Evolutionary conservation across 2,888 invertebrate species (phyloP).

Genomic region (Dasypogon diadema): DNA sequence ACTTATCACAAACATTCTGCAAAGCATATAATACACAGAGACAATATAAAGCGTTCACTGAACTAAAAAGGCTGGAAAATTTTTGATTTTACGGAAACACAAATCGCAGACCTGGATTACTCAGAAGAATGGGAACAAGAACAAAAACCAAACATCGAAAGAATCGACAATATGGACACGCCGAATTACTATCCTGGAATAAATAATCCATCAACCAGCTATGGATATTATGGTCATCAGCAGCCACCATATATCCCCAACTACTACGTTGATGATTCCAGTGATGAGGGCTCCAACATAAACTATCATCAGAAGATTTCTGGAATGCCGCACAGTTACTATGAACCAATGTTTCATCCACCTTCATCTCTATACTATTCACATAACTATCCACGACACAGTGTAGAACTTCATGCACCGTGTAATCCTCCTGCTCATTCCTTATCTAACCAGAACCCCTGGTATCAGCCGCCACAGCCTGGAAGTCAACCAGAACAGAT

Average conservation of each 20-base stretch:
- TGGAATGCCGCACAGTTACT: conserved; percentile 16
- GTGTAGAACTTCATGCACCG: conserved; percentile 25
- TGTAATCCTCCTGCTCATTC: conserved; percentile 7
- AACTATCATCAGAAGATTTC: conserved; percentile 22
- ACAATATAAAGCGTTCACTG: neutral
- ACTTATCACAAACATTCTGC: conserved; percentile 19
- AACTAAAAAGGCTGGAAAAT: conserved; percentile 5
- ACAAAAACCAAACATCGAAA: conserved; percentile 48
- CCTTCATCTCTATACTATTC: conserved; percentile 62
- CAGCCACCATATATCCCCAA: conserved; percentile 11
- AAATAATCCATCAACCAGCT: conserved; percentile 42
- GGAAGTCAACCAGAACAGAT: conserved; percentile 62
- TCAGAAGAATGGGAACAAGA: conserved; percentile 54
- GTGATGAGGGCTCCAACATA: conserved; percentile 10
- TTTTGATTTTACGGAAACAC: conserved; percentile 10
- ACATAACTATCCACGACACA: conserved; percentile 60
- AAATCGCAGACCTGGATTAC: conserved; percentile 52
- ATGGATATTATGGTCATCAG: conserved; percentile 30
- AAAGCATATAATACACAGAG: conserved; percentile 19
- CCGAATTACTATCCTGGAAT: conserved; percentile 53
- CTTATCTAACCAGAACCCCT: conserved; percentile 2
- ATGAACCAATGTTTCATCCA: conserved; percentile 58
- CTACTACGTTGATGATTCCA: conserved; percentile 29
- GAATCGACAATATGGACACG: conserved; percentile 45
- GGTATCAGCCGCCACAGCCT: conserved; percentile 33